Base-by-base conservation (phyloP, 2,888 invertebrate species). In the Philereme vetulata region DNA sequence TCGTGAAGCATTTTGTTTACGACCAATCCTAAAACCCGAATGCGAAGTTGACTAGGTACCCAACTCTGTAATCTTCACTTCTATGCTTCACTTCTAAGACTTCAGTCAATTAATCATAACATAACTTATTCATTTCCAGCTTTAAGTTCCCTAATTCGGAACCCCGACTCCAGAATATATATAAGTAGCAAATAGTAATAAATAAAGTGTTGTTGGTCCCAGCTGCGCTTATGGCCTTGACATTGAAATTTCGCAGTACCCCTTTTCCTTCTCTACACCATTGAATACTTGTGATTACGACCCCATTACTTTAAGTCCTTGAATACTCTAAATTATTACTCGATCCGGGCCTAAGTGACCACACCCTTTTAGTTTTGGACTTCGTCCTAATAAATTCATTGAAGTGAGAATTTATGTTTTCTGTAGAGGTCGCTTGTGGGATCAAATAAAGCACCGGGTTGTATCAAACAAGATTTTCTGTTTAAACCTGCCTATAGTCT, bases 211-310 rank as follows among this genome's bases (percentile, higher is more conserved):
- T 34, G 6, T 11, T 6, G 38, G 35, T 47, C 51, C 47, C 62
- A 55, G 54, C 55, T 62, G 54, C 57, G 47, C 36, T 55, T 38
- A 46, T 49, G 51, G 7, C 62, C 62, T 58, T 62, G 62, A 62
- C 62, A 58, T 62, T 58, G 51, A 48, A 53, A 35, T 9, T 48
- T 40, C 54, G 57, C 61, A n/a, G 56, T 35, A 32, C 44, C 53
- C 56, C 11, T 36, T 7, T 36, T n/a, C 21, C 35, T 7, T 8
- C 9, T 7, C 38, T 48, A 36, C 47, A 34, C 40, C 40, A 33
- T 36, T 47, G 48, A 50, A 56, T 50, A 21, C 44, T 53, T 53
- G 44, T 46, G 3, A 52, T 38, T 34, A 43, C 48, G 48, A 44
- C 36, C 60, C 51, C 48, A 9, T 47, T 47, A n/a, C 8, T 32